These are phyloP conservation scores for Poeciliopsis presidionis DNA, from an alignment of 2,797 vertebrate genomes.

Conservation along the genomic window DNA sequence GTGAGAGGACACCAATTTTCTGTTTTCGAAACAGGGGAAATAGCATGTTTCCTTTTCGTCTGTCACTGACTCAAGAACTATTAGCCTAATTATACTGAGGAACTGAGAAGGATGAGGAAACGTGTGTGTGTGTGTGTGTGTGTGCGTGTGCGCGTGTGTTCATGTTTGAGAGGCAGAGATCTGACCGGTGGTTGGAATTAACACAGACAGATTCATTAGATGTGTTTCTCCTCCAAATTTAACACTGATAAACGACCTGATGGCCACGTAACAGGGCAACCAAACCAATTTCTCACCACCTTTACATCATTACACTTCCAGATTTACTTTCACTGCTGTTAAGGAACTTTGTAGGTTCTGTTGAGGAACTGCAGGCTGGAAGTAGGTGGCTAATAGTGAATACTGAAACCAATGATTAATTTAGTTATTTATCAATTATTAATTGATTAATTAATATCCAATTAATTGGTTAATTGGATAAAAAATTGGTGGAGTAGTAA, in stretches of 20 bases:
- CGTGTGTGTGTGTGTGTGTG: background rate
- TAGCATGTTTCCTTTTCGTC: slow-evolving; percentile 70
- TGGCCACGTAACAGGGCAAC: background rate
- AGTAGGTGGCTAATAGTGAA: background rate
- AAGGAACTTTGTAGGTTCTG: background rate
- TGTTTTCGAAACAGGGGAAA: slow-evolving; percentile 62
- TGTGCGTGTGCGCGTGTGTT: background rate
- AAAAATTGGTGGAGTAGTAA: too few species aligned
- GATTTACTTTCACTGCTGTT: background rate
- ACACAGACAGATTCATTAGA: slow-evolving; percentile 42
- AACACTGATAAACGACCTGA: background rate
- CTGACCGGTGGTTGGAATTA: slow-evolving; percentile 32
- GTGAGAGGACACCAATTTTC: slow-evolving; percentile 62
- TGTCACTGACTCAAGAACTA: slow-evolving; percentile 73
- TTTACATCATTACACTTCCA: background rate
- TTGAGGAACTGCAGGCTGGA: background rate
- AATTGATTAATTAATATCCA: too few species aligned
- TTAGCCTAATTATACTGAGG: slow-evolving; percentile 77
- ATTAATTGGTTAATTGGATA: too few species aligned
- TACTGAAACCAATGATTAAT: too few species aligned
- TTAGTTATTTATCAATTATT: too few species aligned
- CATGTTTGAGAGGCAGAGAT: slow-evolving; percentile 11
- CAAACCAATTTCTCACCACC: background rate
- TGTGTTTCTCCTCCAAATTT: background rate
- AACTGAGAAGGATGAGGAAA: slow-evolving; percentile 38